Base-by-base conservation (phyloP, 1,140 invertebrate genomes). In the Medauroidea extradentata region DNA sequence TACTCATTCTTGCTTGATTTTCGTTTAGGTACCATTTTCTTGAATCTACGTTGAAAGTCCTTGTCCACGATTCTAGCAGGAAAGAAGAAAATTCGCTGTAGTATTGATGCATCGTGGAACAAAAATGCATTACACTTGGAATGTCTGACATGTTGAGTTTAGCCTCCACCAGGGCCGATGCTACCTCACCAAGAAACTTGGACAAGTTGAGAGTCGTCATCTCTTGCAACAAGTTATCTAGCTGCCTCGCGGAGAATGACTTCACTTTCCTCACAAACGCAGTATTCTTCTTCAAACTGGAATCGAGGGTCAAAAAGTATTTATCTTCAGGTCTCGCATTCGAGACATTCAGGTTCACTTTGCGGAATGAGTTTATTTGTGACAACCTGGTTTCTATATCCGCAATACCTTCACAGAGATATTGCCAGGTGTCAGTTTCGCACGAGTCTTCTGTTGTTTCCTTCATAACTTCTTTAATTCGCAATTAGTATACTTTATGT, bases 201-300 rank as follows among this genome's bases (percentile, higher is more conserved):
- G 93, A 94, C 5, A 99, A 78, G 80, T 99, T 99, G 5, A 99
- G 78, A 8, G 81, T 79, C 23, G 83, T 78, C 75, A 94, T 87
- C 67, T 99, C 96, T 71, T 94, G 96, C 14, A 93, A 73, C 41
- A 99, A 78, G 1, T 79, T 71, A 39, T 95, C 91, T 60, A 92
- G 79, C 72, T 98, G 95, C 0, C 82, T 79, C 27, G 93, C 88
- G 49, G 91, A 93, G 64, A 97, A 90, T 55, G 90, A 91, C 74
- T 91, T 94, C 41, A 99, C 71, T 75, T 96, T 98, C 70, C 96
- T 96, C 0, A 98, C 94, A 77, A 98, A 98, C 0, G 94, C 91
- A 3, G 95, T 98, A 67, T 98, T 98, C 72, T 95, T 96, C 72
- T 98, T 98, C 1, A 99, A 75, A 68, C 87, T 96, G 0, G 96